Evolutionary conservation across 2,888 invertebrate species (phyloP), one percentile per base, ranked within the genome.

Genomic region (Mythimna pallens): DNA sequence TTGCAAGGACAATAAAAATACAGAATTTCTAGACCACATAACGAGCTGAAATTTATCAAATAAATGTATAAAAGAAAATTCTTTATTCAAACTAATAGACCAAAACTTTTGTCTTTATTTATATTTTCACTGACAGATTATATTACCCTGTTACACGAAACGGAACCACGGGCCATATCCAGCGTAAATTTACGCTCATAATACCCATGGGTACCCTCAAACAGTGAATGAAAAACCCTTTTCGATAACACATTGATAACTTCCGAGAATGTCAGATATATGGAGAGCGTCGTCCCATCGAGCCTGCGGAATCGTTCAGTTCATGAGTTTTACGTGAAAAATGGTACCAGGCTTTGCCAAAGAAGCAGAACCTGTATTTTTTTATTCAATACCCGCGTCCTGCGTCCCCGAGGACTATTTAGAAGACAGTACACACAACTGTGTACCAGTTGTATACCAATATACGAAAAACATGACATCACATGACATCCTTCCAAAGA

Each of bases 221-320:
- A 67, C 34, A 70, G 40, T 10, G 55, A 58, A 82, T 82, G 66
- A 76, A 77, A 83, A 77, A 55, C 61, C 47, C 30, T 72, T 68
- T 59, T 63, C 61, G 73, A 67, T 80, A 84, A 69, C 54, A 54
- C n/a, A 65, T 72, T 71, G 62, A 70, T 73, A 82, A 73, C 69
- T 82, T 73, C 73, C 64, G 65, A 54, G 70, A 69, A 75, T 64
- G n/a, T 59, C 43, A 43, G 61, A 65, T 71, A 70, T 67, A 74
- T 74, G 63, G 57, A 73, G 54, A 67, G n/a, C 25, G 20, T 63
- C 50, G 20, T 62, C 68, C 72, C 70, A 62, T 64, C 59, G 66
- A 71, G 52, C 40, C 36, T 10, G 47, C 10, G 57, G 34, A 71
- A 10, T 47, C n/a, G 40, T 62, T 84, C 77, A 67, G 64, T 54